Conservation (phyloP, 2,888 invertebrate genomes). For the Tachina lurida region DNA sequence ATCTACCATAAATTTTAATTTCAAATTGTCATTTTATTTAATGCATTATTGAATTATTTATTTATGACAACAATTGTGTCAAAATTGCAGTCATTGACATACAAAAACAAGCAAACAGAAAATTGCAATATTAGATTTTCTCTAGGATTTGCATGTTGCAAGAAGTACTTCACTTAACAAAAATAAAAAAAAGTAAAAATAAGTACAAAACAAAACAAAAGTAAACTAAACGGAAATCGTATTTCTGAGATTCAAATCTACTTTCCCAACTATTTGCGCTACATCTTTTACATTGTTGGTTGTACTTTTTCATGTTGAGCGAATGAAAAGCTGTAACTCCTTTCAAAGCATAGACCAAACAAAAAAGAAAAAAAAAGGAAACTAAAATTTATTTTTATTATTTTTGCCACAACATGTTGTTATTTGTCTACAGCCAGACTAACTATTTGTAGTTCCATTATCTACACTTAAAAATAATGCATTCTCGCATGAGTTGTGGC, state of each 20-base stretch:
- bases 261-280: slow-evolving; percentile 13
- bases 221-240: slow-evolving; percentile 38
- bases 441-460: slow-evolving; percentile 53
- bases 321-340: slow-evolving; percentile 24
- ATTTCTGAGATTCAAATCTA: slow-evolving; percentile 34
- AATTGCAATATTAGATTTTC: background rate
- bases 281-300: background rate
- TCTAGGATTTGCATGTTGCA: slow-evolving; percentile 47
- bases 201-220: slow-evolving; percentile 10
- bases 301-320: slow-evolving; percentile 1
- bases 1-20: no score
- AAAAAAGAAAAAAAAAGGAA: background rate
- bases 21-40: no score
- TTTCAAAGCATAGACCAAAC: background rate
- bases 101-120: background rate
- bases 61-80: slow-evolving; percentile 58
- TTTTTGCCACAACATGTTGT: background rate
- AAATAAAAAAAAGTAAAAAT: background rate
- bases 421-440: slow-evolving; percentile 35
- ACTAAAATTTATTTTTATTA: slow-evolving; percentile 16
- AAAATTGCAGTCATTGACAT: slow-evolving; percentile 67
- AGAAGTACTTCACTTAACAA: slow-evolving; percentile 3
- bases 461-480: slow-evolving; percentile 29
- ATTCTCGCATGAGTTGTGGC: background rate
- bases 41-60: slow-evolving; percentile 49